phyloP scores from a whole-genome alignment of 2,888 invertebrate species.

The Zelleria hepariella region DNA sequence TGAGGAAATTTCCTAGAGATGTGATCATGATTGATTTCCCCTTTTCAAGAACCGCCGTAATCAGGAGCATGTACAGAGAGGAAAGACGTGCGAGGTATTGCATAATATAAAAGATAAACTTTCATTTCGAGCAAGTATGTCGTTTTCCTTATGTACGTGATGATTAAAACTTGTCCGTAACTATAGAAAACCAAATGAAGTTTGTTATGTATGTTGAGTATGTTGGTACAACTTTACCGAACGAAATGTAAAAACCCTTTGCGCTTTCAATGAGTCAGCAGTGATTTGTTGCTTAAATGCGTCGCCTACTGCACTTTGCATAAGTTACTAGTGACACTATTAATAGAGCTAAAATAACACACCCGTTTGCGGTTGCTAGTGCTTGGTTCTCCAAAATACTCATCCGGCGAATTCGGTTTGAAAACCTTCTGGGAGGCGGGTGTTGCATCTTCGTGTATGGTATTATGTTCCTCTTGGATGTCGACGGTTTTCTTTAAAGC shows the following conservation, averaged over 20 bases:
- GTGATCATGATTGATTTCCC: not conserved
- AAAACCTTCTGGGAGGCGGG: constrained; percentile 13
- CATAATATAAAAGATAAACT: too few relatives aligned
- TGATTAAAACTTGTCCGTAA: too few relatives aligned
- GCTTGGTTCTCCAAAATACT: constrained; percentile 17
- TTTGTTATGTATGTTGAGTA: too few relatives aligned
- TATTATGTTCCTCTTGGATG: constrained; percentile 39
- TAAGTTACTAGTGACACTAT: too few relatives aligned
- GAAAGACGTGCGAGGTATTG: not conserved
- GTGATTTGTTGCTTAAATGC: too few relatives aligned
- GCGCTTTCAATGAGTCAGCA: too few relatives aligned
- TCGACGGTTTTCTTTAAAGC: constrained; percentile 31
- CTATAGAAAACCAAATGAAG: too few relatives aligned
- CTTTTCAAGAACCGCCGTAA: not conserved
- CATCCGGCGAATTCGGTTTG: not conserved
- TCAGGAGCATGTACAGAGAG: not conserved
- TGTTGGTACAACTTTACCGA: too few relatives aligned
- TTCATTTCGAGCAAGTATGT: too few relatives aligned
- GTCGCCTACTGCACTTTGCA: too few relatives aligned
- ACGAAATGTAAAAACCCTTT: too few relatives aligned
- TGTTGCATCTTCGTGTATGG: constrained; percentile 25
- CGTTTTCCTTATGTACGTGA: too few relatives aligned
- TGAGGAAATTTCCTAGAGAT: not conserved
- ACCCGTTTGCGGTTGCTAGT: constrained; percentile 51
- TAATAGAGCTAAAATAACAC: constrained; percentile 19